These are phyloP conservation scores for Dipodomys spectabilis DNA, from an alignment of 2,113 vertebrate species.

Conservation along the genomic window DNA sequence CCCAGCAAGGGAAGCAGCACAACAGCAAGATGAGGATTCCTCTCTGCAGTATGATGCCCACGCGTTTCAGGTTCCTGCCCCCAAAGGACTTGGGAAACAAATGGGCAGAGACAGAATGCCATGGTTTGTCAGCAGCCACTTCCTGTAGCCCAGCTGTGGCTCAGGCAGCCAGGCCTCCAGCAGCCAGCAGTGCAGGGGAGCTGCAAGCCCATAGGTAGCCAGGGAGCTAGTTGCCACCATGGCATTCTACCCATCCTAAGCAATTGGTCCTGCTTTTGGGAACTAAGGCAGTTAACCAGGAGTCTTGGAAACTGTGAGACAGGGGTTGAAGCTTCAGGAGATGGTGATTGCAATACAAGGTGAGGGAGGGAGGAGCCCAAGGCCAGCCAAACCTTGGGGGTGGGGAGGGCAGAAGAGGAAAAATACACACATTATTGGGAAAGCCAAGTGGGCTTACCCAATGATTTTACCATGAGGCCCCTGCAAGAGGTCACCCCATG, in stretches of 20 bases:
- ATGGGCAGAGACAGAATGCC: neutral
- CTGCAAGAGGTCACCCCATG: neutral
- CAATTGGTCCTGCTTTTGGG: neutral
- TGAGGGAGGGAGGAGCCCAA: neutral
- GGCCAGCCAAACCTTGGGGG: neutral
- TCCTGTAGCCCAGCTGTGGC: neutral
- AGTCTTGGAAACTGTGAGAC: neutral
- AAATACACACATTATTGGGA: neutral
- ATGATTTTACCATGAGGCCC: neutral
- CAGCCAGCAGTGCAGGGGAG: neutral
- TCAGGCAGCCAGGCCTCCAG: no score
- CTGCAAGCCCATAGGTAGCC: neutral
- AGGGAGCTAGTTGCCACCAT: neutral
- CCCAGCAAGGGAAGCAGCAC: slow-evolving; percentile 94
- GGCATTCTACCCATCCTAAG: neutral
- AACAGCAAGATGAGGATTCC: slow-evolving; percentile 91
- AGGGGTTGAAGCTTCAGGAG: neutral
- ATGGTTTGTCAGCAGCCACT: accelerated
- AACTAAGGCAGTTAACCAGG: neutral
- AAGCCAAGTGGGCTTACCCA: neutral
- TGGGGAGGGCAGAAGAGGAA: neutral
- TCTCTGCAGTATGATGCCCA: slow-evolving; percentile 92
- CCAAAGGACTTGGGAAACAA: slow-evolving; percentile 90
- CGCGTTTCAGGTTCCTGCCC: slow-evolving; percentile 90
- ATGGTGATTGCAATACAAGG: accelerated